Conservation (phyloP, 2,797 vertebrate genomes). For the Poecilia gillii region DNA sequence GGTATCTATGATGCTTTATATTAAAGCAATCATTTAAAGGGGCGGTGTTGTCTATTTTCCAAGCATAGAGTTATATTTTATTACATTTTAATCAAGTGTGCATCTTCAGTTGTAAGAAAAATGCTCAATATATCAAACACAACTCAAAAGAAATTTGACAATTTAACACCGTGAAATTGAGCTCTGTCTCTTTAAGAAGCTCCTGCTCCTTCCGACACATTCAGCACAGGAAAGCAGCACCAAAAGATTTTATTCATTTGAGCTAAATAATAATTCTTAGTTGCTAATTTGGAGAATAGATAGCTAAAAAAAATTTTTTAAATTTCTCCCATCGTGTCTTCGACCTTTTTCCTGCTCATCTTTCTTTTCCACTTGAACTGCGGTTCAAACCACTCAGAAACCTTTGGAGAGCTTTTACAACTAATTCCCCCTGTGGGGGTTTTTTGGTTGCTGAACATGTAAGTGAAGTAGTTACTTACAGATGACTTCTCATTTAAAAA, state of each 20-base stretch:
- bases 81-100: too few relatives aligned
- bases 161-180: too few relatives aligned
- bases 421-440: conserved; percentile 6
- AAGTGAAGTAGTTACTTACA: conserved; percentile 13
- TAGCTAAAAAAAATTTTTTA: too few relatives aligned
- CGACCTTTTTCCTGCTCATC: conserved; percentile 5
- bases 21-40: neutral
- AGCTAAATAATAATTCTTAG: neutral
- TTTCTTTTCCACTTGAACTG: conserved; percentile 18
- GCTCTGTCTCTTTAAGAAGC: too few relatives aligned
- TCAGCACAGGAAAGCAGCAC: neutral
- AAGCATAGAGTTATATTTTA: too few relatives aligned
- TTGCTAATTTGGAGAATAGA: neutral
- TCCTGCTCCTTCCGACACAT: too few relatives aligned
- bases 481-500: neutral
- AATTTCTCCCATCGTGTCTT: conserved; percentile 3
- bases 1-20: neutral
- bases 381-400: conserved; percentile 37
- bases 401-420: conserved; percentile 47
- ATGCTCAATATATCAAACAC: too few relatives aligned
- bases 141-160: too few relatives aligned
- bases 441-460: conserved; percentile 39
- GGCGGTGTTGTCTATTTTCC: too few relatives aligned
- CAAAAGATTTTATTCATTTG: neutral
- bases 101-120: too few relatives aligned